Conservation (phyloP, 2,113 vertebrate genomes). For the Thoracochromis brauschi region DNA sequence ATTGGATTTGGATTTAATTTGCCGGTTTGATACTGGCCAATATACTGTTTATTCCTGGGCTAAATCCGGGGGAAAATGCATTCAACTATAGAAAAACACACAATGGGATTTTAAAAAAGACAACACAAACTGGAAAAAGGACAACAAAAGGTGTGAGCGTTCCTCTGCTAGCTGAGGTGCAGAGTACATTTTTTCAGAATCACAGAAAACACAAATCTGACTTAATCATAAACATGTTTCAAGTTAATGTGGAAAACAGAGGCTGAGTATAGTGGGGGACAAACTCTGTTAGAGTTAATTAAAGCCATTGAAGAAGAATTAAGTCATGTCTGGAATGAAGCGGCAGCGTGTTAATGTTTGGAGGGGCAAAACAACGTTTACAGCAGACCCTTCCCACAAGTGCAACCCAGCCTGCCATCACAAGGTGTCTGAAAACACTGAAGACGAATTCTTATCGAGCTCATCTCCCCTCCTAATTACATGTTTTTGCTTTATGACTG, state of each 20-base stretch:
- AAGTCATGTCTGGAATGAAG: conserved; percentile 32
- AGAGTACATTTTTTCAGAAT: background rate
- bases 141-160: background rate
- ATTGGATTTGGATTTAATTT: background rate
- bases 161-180: background rate
- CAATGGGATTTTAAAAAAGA: background rate
- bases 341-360: background rate
- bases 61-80: background rate
- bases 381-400: conserved; percentile 30
- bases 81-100: background rate
- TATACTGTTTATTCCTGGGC: background rate
- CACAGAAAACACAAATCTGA: background rate
- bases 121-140: background rate
- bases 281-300: conserved; percentile 7
- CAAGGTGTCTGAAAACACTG: background rate
- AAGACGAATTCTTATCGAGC: background rate
- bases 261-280: background rate
- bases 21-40: background rate
- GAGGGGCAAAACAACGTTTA: conserved; percentile 39
- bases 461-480: conserved; percentile 15
- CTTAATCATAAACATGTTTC: background rate
- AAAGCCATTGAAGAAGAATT: conserved; percentile 15
- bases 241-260: conserved; percentile 22
- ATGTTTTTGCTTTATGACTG: conserved; percentile 25
- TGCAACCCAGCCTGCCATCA: conserved; percentile 3